Evolutionary conservation across 2,888 invertebrate species (phyloP).

Genomic region (Parnassius mnemosyne): DNA sequence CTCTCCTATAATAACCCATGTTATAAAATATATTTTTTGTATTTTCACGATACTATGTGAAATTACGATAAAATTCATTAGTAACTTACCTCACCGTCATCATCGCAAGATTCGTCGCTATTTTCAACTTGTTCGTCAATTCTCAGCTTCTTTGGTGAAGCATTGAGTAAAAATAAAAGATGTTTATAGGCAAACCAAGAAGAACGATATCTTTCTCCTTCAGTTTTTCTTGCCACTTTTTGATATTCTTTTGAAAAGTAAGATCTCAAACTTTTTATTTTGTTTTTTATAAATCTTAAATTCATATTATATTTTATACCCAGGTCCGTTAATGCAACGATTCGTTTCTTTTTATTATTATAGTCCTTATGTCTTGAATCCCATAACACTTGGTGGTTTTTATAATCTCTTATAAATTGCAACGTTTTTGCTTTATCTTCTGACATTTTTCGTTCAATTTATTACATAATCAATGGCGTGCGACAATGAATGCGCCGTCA

Average conservation of each 20-base stretch:
- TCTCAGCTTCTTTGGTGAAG: constrained; percentile 25
- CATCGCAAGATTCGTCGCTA: background rate
- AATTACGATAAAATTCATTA: no score
- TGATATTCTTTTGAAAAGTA: constrained; percentile 28
- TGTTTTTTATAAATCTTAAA: constrained; percentile 25
- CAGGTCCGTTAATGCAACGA: constrained; percentile 14
- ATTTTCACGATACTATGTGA: no score
- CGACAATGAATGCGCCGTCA: background rate
- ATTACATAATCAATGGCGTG: background rate
- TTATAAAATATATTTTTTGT: no score
- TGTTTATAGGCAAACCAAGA: constrained; percentile 25
- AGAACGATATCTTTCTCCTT: constrained; percentile 17
- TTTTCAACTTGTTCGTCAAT: background rate
- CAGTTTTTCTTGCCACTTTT: constrained; percentile 16
- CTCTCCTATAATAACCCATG: no score
- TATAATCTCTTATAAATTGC: constrained; percentile 25
- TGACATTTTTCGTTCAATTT: background rate
- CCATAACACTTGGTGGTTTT: constrained; percentile 15
- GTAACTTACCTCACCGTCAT: background rate
- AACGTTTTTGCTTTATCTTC: constrained; percentile 18
- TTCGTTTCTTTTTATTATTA: constrained; percentile 20
- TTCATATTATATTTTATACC: constrained; percentile 23
- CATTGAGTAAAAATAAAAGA: constrained; percentile 21
- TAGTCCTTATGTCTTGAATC: constrained; percentile 19
- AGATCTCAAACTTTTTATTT: constrained; percentile 26